These are phyloP conservation scores for Synanceia verrucosa DNA, from an alignment of 2,797 vertebrate genomes.

Conservation along the genomic window DNA sequence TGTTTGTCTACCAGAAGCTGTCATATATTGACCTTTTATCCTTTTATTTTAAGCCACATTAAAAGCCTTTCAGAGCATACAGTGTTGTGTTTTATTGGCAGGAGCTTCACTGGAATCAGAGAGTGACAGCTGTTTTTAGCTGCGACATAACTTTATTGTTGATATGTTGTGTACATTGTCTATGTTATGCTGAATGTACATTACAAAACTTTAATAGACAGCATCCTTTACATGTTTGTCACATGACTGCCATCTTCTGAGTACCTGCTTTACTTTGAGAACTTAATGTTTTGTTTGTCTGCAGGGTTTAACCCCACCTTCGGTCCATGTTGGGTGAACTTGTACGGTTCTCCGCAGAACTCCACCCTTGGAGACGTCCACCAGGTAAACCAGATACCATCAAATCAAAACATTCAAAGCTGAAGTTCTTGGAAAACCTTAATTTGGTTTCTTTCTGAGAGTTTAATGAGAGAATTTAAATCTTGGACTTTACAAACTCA, in stretches of 20 bases:
- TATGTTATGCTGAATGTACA: background rate
- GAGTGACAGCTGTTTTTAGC: background rate
- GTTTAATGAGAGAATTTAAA: too few species aligned
- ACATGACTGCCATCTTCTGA: background rate
- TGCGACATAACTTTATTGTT: background rate
- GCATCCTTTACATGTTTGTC: background rate
- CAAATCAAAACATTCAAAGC: background rate
- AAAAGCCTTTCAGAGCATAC: background rate
- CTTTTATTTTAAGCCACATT: too few species aligned
- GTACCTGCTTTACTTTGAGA: background rate
- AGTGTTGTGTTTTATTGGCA: background rate
- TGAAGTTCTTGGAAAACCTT: background rate
- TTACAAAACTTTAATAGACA: background rate
- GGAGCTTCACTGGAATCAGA: background rate
- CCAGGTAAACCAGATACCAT: constrained; percentile 59
- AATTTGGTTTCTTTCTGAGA: background rate
- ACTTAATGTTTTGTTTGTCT: background rate
- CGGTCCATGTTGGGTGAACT: constrained; percentile 91
- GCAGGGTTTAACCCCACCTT: constrained; percentile 93
- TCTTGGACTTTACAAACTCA: too few species aligned
- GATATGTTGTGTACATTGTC: background rate
- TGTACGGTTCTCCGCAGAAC: constrained; percentile 92
- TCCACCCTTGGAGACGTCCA: constrained; percentile 87
- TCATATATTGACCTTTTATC: too few species aligned
- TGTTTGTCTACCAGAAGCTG: too few species aligned